These are phyloP conservation scores for Laterallus jamaicensis DNA, from an alignment of 2,113 vertebrate species.

Conservation along the genomic window DNA sequence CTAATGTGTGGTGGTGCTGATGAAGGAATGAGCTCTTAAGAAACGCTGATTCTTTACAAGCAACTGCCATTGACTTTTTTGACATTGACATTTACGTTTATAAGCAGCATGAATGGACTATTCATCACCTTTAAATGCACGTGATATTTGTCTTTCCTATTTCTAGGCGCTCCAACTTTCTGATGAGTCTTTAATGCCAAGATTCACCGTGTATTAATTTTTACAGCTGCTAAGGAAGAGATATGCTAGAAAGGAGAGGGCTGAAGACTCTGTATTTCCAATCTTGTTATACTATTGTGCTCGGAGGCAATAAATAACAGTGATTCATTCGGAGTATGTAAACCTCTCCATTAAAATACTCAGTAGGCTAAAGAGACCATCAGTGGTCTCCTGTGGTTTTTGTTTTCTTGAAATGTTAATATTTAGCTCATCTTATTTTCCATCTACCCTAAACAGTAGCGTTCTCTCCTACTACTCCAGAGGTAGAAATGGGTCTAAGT, in stretches of 20 bases:
- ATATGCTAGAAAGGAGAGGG: constrained; percentile 5
- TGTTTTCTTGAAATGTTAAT: constrained; percentile 75
- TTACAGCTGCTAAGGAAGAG: constrained; percentile 19
- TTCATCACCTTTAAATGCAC: constrained; percentile 31
- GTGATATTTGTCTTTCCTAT: neutral
- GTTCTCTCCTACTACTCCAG: neutral
- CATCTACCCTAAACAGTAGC: constrained; percentile 29
- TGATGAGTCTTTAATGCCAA: neutral
- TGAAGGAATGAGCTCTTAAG: neutral
- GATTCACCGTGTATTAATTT: constrained; percentile 3
- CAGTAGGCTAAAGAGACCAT: constrained; percentile 64
- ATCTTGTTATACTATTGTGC: neutral
- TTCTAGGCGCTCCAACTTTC: neutral
- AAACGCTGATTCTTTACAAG: neutral
- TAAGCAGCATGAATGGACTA: neutral
- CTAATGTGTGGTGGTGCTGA: neutral
- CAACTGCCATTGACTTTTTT: neutral
- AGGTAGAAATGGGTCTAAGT: neutral
- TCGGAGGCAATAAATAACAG: constrained; percentile 63
- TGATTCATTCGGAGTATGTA: constrained; percentile 59
- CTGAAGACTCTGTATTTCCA: neutral
- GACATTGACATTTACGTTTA: neutral
- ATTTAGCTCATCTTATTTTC: constrained; percentile 62
- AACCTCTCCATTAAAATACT: constrained; percentile 75
- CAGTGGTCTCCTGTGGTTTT: constrained; percentile 64